Conservation (phyloP, 2,888 invertebrate genomes). For the Acanthosepion pharaonis region DNA sequence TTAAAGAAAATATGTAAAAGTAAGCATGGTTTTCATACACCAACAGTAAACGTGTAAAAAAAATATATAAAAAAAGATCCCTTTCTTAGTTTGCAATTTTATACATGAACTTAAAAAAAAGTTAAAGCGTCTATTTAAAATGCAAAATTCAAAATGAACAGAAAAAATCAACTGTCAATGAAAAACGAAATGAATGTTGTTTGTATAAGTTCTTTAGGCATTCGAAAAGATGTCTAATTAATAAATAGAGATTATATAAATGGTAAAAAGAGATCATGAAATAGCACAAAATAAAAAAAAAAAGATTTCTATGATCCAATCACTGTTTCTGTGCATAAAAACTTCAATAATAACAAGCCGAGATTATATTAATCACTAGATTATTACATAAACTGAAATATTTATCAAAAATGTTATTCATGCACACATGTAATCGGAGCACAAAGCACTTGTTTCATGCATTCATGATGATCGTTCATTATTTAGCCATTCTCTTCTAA, state of each 20-base stretch:
- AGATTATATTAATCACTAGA: slow-evolving; percentile 33
- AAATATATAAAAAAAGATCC: too few relatives aligned
- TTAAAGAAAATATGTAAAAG: too few relatives aligned
- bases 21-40: too few relatives aligned
- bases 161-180: too few relatives aligned
- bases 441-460: not conserved
- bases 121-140: too few relatives aligned
- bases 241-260: not conserved
- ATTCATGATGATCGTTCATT: not conserved
- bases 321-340: not conserved
- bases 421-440: not conserved
- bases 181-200: too few relatives aligned
- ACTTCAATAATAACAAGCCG: not conserved
- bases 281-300: not conserved
- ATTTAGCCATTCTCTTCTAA: not conserved
- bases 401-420: not conserved
- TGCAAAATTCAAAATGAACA: too few relatives aligned
- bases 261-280: not conserved
- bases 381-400: slow-evolving; percentile 12
- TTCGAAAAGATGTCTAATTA: too few relatives aligned
- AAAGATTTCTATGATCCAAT: not conserved
- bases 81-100: too few relatives aligned
- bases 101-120: too few relatives aligned
- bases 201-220: too few relatives aligned
- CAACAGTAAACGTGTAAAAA: too few relatives aligned